phyloP scores from a whole-genome alignment of 2,797 vertebrate species.

The Muraenolepis orangiensis region DNA sequence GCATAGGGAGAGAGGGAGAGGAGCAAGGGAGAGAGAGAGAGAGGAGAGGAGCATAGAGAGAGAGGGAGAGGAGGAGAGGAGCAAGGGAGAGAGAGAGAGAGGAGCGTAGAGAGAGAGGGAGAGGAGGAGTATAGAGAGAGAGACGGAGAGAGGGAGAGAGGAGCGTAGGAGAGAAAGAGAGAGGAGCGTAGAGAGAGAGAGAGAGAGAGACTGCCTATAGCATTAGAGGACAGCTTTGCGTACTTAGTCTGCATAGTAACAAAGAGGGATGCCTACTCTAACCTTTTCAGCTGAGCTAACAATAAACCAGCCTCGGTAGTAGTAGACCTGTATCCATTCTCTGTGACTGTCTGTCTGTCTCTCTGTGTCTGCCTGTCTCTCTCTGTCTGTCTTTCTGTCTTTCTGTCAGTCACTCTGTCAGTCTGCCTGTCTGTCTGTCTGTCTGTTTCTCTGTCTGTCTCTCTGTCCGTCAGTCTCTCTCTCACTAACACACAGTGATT shows the following conservation, averaged over 20 bases:
- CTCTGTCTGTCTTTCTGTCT: too few species aligned
- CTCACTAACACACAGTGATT: background rate
- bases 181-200: background rate
- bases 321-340: background rate
- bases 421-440: background rate
- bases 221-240: conserved; percentile 46
- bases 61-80: background rate
- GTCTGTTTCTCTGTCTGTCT: background rate
- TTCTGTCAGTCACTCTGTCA: too few species aligned
- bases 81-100: background rate
- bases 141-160: background rate
- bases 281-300: conserved; percentile 65
- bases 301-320: background rate
- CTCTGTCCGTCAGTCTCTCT: background rate
- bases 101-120: background rate
- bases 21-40: background rate
- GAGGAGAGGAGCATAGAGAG: background rate
- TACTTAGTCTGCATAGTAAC: conserved; percentile 72
- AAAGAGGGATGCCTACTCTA: conserved; percentile 58
- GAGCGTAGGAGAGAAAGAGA: background rate
- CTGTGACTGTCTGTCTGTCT: background rate
- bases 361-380: background rate
- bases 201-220: conserved; percentile 53
- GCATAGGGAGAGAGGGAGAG: too few species aligned
- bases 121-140: background rate